Conservation (phyloP, 2,113 vertebrate genomes). For the Gracilinanus agilis region DNA sequence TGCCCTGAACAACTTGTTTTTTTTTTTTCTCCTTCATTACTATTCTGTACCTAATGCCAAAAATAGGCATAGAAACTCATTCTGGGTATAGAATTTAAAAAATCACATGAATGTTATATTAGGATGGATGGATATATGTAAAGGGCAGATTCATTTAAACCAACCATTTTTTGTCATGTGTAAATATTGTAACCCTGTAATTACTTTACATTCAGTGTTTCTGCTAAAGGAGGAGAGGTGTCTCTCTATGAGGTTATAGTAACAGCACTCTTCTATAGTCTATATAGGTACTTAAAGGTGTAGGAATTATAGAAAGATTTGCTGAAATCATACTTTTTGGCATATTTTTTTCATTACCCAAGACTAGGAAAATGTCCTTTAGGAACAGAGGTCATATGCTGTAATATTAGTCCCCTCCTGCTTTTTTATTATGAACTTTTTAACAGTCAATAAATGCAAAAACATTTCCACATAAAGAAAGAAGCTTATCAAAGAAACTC, state of each 20-base stretch:
- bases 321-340: not conserved
- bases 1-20: not conserved
- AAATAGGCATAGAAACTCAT: not conserved
- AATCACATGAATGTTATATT: not conserved
- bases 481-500: not conserved
- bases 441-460: not conserved
- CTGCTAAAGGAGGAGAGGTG: not conserved
- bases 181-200: not conserved
- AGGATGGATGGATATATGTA: not conserved
- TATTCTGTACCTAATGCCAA: not conserved
- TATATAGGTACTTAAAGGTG: not conserved
- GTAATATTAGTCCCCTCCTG: not conserved
- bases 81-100: not conserved
- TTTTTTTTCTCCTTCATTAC: not conserved
- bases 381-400: not conserved
- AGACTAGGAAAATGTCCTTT: not conserved
- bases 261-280: not conserved
- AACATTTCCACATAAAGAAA: not conserved
- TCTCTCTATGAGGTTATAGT: not conserved
- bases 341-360: not conserved
- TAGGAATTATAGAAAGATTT: not conserved
- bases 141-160: not conserved
- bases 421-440: not conserved
- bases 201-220: not conserved
- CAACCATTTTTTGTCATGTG: not conserved